Conservation (phyloP, 2,888 invertebrate genomes). For the Polydrusus cervinus region DNA sequence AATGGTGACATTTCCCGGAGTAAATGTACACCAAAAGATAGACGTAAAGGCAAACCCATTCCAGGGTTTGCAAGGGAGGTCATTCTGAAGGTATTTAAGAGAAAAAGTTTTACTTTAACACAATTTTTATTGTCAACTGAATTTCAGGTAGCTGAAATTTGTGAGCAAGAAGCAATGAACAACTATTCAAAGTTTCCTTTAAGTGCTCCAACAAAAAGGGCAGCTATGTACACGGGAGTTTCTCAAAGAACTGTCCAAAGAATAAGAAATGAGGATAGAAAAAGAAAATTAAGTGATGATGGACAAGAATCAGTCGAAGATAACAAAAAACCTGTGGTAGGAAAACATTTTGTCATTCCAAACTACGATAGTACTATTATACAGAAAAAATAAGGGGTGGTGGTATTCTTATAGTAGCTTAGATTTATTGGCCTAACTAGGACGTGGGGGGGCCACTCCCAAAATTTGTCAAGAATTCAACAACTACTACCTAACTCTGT, state of each 20-base stretch:
- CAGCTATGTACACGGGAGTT: slow-evolving; percentile 33
- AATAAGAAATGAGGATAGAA: slow-evolving; percentile 34
- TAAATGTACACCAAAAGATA: neutral
- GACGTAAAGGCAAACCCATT: slow-evolving; percentile 31
- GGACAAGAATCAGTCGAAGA: neutral
- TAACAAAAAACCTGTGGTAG: slow-evolving; percentile 15
- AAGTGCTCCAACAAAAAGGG: slow-evolving; percentile 39
- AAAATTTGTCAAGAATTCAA: too few relatives aligned
- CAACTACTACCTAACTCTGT: too few relatives aligned
- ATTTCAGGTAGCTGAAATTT: slow-evolving; percentile 31
- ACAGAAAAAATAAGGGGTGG: too few relatives aligned
- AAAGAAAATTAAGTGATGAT: neutral
- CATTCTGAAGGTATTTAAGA: slow-evolving; percentile 25
- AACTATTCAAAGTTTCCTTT: slow-evolving; percentile 16
- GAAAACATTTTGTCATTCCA: neutral
- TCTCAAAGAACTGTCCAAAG: slow-evolving; percentile 38
- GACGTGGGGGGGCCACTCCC: too few relatives aligned
- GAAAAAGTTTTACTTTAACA: neutral
- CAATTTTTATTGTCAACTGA: neutral
- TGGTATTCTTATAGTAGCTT: too few relatives aligned
- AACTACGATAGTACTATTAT: too few relatives aligned
- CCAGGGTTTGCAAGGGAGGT: slow-evolving; percentile 40
- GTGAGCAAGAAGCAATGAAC: slow-evolving; percentile 33
- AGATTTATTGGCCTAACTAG: too few relatives aligned
- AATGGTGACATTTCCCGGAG: neutral